These are phyloP conservation scores for Parnassius glacialis DNA, from an alignment of 2,888 invertebrate genomes.

Conservation along the genomic window DNA sequence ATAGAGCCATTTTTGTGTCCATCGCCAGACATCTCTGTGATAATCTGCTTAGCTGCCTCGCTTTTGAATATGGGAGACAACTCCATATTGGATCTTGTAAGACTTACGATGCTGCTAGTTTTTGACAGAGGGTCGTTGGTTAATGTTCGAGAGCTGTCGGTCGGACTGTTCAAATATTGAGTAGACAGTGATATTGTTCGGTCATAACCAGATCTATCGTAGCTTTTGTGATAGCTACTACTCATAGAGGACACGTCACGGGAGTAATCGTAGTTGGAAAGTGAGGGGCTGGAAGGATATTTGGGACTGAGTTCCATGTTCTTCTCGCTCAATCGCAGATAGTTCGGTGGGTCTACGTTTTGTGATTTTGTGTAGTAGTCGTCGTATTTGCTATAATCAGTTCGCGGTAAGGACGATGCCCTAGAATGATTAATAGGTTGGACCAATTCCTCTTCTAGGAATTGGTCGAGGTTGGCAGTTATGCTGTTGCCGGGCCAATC, in stretches of 20 bases:
- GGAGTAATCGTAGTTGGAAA: slow-evolving; percentile 72
- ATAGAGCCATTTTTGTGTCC: slow-evolving; percentile 79
- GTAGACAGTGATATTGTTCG: slow-evolving; percentile 63
- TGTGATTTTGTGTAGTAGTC: slow-evolving; percentile 57
- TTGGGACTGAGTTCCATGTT: slow-evolving; percentile 72
- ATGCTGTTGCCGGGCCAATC: slow-evolving; percentile 69
- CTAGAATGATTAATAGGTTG: slow-evolving; percentile 64
- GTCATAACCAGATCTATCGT: slow-evolving; percentile 63
- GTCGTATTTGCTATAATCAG: slow-evolving; percentile 63
- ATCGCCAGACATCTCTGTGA: slow-evolving; percentile 86
- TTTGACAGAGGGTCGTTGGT: slow-evolving; percentile 74
- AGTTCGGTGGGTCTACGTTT: slow-evolving; percentile 52
- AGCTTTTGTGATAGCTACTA: slow-evolving; percentile 67
- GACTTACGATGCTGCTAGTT: slow-evolving; percentile 69
- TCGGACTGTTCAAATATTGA: slow-evolving; percentile 72
- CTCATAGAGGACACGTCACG: slow-evolving; percentile 67
- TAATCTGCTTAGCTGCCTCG: slow-evolving; percentile 92
- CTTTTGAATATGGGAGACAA: slow-evolving; percentile 92
- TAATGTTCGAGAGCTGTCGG: slow-evolving; percentile 68
- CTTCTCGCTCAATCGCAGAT: slow-evolving; percentile 54
- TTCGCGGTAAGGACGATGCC: slow-evolving; percentile 79
- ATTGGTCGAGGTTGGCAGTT: slow-evolving; percentile 70
- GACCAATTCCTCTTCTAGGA: slow-evolving; percentile 71
- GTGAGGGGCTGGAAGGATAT: slow-evolving; percentile 71
- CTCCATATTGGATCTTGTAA: slow-evolving; percentile 76